Evolutionary conservation across 35 echinoderm and acorn worm species (phyloP).

Genomic region (Stichopus chloronotus): DNA sequence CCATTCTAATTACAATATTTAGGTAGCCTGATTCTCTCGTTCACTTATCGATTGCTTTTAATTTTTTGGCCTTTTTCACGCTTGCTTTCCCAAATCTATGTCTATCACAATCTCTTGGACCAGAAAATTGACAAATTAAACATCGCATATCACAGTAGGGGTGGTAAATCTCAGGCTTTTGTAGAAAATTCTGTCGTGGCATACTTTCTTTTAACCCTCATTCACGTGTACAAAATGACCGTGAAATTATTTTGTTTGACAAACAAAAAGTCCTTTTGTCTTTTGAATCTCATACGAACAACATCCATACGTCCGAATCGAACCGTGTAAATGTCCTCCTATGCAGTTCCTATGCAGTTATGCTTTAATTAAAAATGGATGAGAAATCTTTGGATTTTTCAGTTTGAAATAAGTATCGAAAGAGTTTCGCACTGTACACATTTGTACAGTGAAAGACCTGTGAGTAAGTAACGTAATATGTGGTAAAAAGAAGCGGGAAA

Average conservation of each 20-base stretch:
- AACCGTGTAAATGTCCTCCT: background rate
- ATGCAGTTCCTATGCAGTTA: background rate
- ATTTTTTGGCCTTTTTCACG: constrained; percentile 55
- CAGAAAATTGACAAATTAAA: constrained; percentile 57
- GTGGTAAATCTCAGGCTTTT: background rate
- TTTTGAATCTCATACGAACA: background rate
- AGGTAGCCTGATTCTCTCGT: constrained; percentile 30
- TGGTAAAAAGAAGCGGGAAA: too few species aligned
- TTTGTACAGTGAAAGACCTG: too few species aligned
- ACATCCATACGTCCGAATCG: background rate
- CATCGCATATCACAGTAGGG: constrained; percentile 30
- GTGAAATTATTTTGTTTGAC: background rate
- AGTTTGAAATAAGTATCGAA: background rate
- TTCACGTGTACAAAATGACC: background rate
- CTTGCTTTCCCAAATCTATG: constrained; percentile 26
- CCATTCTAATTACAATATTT: constrained; percentile 44
- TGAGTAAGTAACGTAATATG: too few species aligned
- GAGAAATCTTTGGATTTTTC: background rate
- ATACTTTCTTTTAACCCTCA: background rate
- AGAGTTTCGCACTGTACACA: too few species aligned
- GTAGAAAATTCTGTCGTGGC: background rate
- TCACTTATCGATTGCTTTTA: constrained; percentile 9
- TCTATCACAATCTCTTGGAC: background rate
- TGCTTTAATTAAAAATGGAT: background rate
- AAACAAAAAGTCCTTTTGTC: background rate